Evolutionary conservation across 1,140 invertebrate species (phyloP), one percentile per base, ranked within the genome.

Genomic region (Drosophila kepulauana): DNA sequence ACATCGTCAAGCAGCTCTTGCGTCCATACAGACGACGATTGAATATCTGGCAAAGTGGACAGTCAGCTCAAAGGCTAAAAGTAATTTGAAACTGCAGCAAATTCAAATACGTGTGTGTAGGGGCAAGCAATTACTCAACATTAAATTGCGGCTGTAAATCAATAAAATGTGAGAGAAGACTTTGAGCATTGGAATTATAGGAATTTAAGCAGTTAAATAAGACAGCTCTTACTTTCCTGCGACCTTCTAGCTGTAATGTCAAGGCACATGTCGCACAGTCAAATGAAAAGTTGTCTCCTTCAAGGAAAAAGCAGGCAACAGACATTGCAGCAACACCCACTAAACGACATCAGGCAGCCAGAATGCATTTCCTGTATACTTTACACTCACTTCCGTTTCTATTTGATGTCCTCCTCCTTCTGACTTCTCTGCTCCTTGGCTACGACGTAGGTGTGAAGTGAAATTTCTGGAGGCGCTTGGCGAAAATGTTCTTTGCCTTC

Each of bases 381-480:
- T 56, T 51, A 25, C 71, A 54, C 68, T 28, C 43, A 71, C 84
- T 89, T 89, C 85, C 85, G 81, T 84, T 88, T 88, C 85, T 56
- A 89, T 84, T 84, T 84, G 64, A 78, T 82, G 66, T 69, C 69
- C 30, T 33, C 6, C 30, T 33, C 30, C 30, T 25, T 4, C 20
- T 25, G 30, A 33, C 5, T 38, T 0, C 0, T 25, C 20, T 25
- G 20, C 20, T 25, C 20, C 20, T 25, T 25, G 4, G 20, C 20
- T 25, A 25, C 20, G 35, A 43, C 65, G 80, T 81, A 89, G 85
- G 85, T 89, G 86, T 81, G 81, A 89, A 89, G 75, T 84, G 78
- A 89, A 62, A 65, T 71, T 81, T 74, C 67, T 72, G 30, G 30
- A 71, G 73, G 67, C 73, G 61, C 65, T 51, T 20, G 54, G 75